These are phyloP conservation scores for Bubalus kerabau DNA, from an alignment of 2,113 vertebrate genomes.

Conservation along the genomic window DNA sequence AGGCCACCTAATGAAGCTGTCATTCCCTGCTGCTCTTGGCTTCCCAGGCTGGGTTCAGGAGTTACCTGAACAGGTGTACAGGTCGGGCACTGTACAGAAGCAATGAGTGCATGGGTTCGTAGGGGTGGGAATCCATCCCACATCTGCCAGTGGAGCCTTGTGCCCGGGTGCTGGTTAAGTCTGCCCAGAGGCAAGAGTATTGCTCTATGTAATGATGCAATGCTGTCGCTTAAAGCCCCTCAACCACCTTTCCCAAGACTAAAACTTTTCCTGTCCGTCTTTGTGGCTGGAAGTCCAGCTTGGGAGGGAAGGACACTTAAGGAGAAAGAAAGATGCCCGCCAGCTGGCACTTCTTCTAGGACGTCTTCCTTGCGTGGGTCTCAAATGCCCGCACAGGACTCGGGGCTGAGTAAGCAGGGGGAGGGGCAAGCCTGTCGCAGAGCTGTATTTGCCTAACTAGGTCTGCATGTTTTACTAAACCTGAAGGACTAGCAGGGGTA, in stretches of 20 bases:
- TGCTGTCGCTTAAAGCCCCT: not conserved
- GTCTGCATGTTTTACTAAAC: not conserved
- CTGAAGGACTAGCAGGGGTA: not conserved
- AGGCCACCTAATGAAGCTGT: not conserved
- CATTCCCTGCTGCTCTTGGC: not conserved
- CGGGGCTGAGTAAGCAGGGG: accelerated
- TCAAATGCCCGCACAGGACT: not conserved
- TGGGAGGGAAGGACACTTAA: not conserved
- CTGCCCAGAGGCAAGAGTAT: not conserved
- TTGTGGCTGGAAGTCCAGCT: not conserved
- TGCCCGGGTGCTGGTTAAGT: not conserved
- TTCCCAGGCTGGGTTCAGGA: not conserved
- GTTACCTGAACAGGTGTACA: not conserved
- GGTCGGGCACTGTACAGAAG: not conserved
- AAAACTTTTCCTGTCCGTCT: not conserved
- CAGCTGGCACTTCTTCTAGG: not conserved
- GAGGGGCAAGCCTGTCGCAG: not conserved
- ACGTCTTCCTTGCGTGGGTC: not conserved
- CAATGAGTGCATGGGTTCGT: accelerated
- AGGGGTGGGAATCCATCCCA: not conserved
- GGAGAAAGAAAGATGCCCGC: not conserved
- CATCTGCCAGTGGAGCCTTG: not conserved
- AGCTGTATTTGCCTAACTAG: no score
- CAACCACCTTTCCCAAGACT: not conserved
- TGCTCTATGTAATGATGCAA: not conserved